Evolutionary conservation across 2,113 vertebrate genomes (phyloP).

Genomic region (Pteropus alecto): DNA sequence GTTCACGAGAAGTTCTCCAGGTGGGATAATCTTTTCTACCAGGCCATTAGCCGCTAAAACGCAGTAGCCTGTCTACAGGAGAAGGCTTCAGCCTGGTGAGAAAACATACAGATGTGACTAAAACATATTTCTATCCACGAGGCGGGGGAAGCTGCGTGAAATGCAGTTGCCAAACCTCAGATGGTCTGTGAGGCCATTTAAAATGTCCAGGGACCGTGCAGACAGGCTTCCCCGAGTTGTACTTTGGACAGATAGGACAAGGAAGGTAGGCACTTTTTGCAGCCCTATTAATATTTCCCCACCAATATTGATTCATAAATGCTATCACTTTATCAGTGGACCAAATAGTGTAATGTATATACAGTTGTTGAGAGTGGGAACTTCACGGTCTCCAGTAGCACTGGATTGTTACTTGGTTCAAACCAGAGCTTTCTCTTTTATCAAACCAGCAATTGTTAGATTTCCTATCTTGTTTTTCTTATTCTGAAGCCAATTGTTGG

Average conservation of each 20-base stretch:
- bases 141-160: background rate
- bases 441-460: background rate
- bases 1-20: background rate
- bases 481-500: background rate
- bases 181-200: background rate
- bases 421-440: background rate
- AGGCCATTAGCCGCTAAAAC: background rate
- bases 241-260: background rate
- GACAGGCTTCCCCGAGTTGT: background rate
- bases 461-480: background rate
- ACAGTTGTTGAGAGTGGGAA: background rate
- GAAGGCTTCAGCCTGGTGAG: background rate
- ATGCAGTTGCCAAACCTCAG: background rate
- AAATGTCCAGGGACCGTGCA: background rate
- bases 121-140: background rate
- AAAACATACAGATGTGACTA: background rate
- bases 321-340: background rate
- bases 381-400: background rate
- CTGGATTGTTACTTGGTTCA: background rate
- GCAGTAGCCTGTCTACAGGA: background rate
- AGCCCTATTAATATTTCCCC: background rate
- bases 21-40: background rate
- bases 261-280: background rate
- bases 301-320: background rate
- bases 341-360: background rate